Percentiles rank a stretch among this genome's conserved stretches.
These are phyloP conservation scores for Enteromius anoplus DNA, from an alignment of 2,797 vertebrate species.

Conservation along the genomic window DNA sequence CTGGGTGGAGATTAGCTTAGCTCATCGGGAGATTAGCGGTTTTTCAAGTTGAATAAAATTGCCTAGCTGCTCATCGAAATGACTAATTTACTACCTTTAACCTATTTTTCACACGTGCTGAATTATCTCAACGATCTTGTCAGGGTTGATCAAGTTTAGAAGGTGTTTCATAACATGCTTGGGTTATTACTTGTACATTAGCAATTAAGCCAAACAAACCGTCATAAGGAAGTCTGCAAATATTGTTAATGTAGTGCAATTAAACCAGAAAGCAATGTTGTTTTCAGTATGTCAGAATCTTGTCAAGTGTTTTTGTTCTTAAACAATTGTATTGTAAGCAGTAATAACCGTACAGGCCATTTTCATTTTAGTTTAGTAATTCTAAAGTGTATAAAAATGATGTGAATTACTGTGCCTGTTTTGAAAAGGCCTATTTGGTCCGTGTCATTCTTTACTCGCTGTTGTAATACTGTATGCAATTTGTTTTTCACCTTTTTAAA, in stretches of 20 bases:
- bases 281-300: neutral
- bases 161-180: neutral
- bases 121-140: neutral
- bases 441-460: neutral
- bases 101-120: neutral
- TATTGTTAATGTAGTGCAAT: neutral
- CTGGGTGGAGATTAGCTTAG: constrained; percentile 50
- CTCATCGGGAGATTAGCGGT: constrained; percentile 34
- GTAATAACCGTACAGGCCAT: neutral
- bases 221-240: neutral
- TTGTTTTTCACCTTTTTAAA: constrained; percentile 28
- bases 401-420: neutral
- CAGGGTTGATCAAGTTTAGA: neutral
- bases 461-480: neutral
- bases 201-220: neutral
- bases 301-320: neutral
- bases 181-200: neutral
- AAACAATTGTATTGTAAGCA: neutral
- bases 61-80: neutral
- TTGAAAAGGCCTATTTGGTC: neutral
- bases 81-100: neutral
- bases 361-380: neutral
- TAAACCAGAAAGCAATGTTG: neutral
- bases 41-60: constrained; percentile 21
- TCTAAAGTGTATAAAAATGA: neutral